phyloP scores from a whole-genome alignment of 2,113 vertebrate species.

The Pseudorectes ferrugineus region DNA sequence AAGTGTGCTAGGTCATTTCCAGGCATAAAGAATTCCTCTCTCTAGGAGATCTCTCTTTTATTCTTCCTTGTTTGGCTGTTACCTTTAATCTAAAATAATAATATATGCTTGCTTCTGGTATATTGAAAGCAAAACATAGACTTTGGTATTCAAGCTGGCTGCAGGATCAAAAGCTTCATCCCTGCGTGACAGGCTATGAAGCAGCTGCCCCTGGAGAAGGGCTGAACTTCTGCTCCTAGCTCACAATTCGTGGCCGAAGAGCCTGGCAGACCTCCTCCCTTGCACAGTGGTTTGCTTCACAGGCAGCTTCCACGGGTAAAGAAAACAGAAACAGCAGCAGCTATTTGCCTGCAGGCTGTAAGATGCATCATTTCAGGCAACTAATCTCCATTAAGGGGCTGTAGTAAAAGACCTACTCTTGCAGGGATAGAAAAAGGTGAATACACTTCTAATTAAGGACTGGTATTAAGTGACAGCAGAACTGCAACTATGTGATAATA shows the following conservation, averaged over 20 bases:
- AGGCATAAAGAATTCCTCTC: neutral
- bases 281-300: neutral
- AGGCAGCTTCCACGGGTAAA: neutral
- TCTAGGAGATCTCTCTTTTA: neutral
- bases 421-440: neutral
- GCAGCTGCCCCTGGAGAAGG: neutral
- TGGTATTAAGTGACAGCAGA: neutral
- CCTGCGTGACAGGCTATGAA: neutral
- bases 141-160: neutral
- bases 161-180: conserved; percentile 16
- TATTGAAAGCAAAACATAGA: neutral
- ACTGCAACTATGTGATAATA: neutral
- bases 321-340: conserved; percentile 11
- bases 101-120: neutral
- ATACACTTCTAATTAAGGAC: neutral
- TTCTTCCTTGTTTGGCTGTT: neutral
- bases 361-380: neutral
- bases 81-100: conserved; percentile 31
- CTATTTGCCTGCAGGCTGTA: conserved; percentile 3
- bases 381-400: neutral
- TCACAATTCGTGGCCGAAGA: neutral
- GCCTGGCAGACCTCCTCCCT: neutral
- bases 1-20: neutral
- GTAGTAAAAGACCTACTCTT: neutral
- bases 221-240: conserved; percentile 17